These are phyloP conservation scores for Lonchura striata DNA, from an alignment of 2,113 vertebrate species.

Conservation along the genomic window DNA sequence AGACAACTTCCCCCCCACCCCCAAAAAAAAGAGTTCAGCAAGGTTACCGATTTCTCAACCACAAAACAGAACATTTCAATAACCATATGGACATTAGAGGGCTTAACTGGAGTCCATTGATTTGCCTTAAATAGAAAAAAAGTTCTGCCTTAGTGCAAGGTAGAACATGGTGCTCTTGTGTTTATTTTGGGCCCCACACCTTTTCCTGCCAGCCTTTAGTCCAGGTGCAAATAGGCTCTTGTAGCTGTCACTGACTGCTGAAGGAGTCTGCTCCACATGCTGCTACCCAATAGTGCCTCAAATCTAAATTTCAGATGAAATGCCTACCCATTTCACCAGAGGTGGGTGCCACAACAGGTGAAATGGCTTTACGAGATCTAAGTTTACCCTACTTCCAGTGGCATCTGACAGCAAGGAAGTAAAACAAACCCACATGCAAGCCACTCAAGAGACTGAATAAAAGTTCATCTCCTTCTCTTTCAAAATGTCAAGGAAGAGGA, in stretches of 20 bases:
- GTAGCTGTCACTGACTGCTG: background rate
- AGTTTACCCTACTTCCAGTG: background rate
- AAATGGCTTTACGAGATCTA: background rate
- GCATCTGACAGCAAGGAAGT: background rate
- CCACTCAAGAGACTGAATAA: background rate
- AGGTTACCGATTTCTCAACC: background rate
- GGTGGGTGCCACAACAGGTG: background rate
- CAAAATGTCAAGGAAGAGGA: background rate
- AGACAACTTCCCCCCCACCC: slow-evolving; percentile 67
- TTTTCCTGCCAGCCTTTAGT: background rate
- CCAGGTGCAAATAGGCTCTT: background rate
- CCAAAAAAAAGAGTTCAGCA: background rate
- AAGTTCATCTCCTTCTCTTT: background rate
- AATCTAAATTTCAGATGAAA: background rate
- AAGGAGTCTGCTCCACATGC: fast-evolving
- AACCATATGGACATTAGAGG: background rate
- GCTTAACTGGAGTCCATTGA: background rate
- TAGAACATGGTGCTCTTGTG: background rate
- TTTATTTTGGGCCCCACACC: background rate
- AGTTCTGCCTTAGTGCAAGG: background rate
- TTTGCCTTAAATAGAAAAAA: background rate
- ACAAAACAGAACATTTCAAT: background rate
- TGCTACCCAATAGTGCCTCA: background rate
- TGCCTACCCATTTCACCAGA: background rate
- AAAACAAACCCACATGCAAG: background rate